Evolutionary conservation across 2,888 invertebrate species (phyloP).

Genomic region (Caenorhabditis sp.): DNA sequence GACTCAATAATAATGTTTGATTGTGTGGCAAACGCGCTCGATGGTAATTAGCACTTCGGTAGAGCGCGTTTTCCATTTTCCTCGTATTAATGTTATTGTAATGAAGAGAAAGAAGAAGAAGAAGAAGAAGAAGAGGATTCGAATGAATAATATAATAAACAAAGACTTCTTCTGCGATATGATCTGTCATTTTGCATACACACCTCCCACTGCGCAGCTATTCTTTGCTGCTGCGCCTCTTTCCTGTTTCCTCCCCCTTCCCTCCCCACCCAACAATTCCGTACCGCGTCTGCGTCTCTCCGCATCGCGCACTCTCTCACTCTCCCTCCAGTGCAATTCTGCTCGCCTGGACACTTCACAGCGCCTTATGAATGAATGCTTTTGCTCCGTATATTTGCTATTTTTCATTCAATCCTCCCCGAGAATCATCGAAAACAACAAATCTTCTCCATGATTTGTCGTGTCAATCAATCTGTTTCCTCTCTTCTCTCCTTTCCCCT

Average conservation of each 20-base stretch:
- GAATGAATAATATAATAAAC: conserved; percentile 1
- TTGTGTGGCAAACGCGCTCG: too few species aligned
- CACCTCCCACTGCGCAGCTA: not conserved
- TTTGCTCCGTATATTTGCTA: not conserved
- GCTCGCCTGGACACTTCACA: conserved; percentile 6
- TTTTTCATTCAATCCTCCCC: too few species aligned
- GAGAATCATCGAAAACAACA: too few species aligned
- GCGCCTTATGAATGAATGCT: conserved; percentile 1
- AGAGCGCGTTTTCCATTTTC: too few species aligned
- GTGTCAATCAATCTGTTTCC: conserved; percentile 4
- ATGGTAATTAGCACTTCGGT: too few species aligned
- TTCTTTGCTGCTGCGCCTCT: not conserved
- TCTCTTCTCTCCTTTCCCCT: not conserved
- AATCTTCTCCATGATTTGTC: too few species aligned
- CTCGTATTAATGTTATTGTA: too few species aligned
- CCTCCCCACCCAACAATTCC: too few species aligned
- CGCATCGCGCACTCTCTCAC: not conserved
- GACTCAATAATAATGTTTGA: conserved; percentile 44
- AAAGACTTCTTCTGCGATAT: not conserved
- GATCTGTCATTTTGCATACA: conserved; percentile 9
- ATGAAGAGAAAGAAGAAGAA: too few species aligned
- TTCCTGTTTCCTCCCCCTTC: too few species aligned
- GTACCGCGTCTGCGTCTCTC: not conserved
- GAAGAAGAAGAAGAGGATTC: too few species aligned
- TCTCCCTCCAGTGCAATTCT: not conserved